These are phyloP conservation scores for Crotalus viridis DNA, from an alignment of 2,113 vertebrate genomes.

Conservation along the genomic window DNA sequence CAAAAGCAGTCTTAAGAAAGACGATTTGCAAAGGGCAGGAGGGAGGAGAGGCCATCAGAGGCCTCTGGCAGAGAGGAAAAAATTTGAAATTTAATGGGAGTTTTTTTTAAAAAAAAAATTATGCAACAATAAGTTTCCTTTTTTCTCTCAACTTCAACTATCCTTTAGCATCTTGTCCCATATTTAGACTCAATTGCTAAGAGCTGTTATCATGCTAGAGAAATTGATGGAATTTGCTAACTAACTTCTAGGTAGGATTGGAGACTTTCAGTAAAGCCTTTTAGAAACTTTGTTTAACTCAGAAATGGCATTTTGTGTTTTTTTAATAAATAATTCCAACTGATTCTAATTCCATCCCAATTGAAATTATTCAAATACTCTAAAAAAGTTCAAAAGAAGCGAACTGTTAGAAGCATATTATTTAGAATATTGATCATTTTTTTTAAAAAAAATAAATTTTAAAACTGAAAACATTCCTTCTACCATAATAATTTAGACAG, in stretches of 20 bases:
- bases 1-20: background rate
- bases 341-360: background rate
- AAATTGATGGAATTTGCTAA: slow-evolving; percentile 2
- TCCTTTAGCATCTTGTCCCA: background rate
- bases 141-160: background rate
- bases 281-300: background rate
- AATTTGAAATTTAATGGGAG: slow-evolving; percentile 44
- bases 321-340: background rate
- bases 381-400: background rate
- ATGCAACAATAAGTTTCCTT: background rate
- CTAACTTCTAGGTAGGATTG: background rate
- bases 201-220: background rate
- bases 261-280: background rate
- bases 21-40: background rate
- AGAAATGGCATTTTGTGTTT: background rate
- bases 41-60: background rate
- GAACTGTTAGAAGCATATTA: background rate
- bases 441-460: background rate
- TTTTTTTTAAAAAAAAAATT: background rate
- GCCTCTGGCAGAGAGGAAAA: slow-evolving; percentile 46
- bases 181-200: background rate
- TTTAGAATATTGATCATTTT: background rate
- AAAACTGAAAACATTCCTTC: background rate
- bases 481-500: background rate
- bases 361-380: background rate